These are phyloP conservation scores for Lamellibrachia luymesi DNA, from an alignment of 1,140 invertebrate species.

Conservation along the genomic window DNA sequence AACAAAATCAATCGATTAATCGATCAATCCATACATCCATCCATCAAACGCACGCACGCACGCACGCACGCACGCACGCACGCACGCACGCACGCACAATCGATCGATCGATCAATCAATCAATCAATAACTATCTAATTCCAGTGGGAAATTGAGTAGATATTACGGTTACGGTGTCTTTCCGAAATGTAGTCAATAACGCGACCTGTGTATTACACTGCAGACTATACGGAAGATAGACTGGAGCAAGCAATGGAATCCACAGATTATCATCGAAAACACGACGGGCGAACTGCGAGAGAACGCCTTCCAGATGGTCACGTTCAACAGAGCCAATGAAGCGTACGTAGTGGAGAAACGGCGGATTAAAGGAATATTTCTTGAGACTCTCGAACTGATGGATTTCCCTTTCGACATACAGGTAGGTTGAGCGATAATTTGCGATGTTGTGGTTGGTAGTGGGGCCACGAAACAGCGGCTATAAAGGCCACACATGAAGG, in stretches of 20 bases:
- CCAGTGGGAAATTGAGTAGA: neutral
- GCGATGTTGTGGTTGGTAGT: neutral
- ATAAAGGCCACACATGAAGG: too few relatives aligned
- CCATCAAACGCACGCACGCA: neutral
- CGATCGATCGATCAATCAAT: too few relatives aligned
- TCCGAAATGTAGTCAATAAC: neutral
- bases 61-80: neutral
- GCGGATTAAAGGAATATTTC: constrained; percentile 29
- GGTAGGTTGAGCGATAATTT: constrained; percentile 13
- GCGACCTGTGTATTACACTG: neutral
- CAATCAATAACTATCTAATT: too few relatives aligned
- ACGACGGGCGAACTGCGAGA: constrained; percentile 52
- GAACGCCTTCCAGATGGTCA: constrained; percentile 28
- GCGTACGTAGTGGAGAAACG: constrained; percentile 29
- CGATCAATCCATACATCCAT: too few relatives aligned
- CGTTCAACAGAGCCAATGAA: constrained; percentile 23
- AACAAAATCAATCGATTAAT: too few relatives aligned
- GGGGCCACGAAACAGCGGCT: too few relatives aligned
- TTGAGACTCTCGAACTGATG: constrained; percentile 32
- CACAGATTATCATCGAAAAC: constrained; percentile 56
- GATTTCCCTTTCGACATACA: constrained; percentile 35
- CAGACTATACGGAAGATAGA: constrained; percentile 47
- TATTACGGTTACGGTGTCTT: neutral
- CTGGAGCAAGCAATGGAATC: constrained; percentile 52
- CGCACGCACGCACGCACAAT: too few relatives aligned